Evolutionary conservation across 2,888 invertebrate genomes (phyloP), one percentile per base, ranked within the genome.

Genomic region (Flexamia atlantica): DNA sequence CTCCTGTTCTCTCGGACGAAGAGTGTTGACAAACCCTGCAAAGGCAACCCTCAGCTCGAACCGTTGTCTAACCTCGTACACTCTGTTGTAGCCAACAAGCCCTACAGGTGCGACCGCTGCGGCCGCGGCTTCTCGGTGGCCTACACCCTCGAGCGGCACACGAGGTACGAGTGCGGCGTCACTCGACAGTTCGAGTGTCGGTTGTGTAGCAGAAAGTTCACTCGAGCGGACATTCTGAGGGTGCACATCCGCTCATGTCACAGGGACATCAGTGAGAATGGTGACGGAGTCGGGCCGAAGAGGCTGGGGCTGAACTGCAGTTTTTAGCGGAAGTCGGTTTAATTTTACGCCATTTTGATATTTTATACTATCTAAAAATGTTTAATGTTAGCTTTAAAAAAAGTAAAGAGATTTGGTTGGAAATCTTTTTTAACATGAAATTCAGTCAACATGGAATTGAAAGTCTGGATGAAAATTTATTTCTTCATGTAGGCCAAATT

Each of bases 141-240:
- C 28, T 88, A 88, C 46, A 88, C 88, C 36, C 86, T 90, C 87
- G 89, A 89, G 74, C 88, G 90, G 14, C 90, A 90, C 86, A 88
- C 87, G 85, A 88, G 88, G 76, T 90, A 90, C 87, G 90, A 90
- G 83, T 90, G 90, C 86, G 90, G 90, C 40, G 89, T 89, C 82
- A 79, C 88, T 84, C 90, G 90, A n/a, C 89, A 88, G 83, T 91
- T 90, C 85, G 83, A 85, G 46, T 90, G 90, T 72, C 64, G 81
- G 28, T 60, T 85, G 14, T 87, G 87, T 64, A 72, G 83, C 36
- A 60, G 84, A 50, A 83, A 81, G 57, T 87, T 86, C 76, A 84
- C 82, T 53, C 74, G 86, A 25, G 82, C 85, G 46, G 86, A 86
- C 81, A 84, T 84, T 0, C 79, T 86, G 3, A 76, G 84, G 4